Evolutionary conservation across 2,888 invertebrate genomes (phyloP).

Genomic region (Baronia brevicornis): DNA sequence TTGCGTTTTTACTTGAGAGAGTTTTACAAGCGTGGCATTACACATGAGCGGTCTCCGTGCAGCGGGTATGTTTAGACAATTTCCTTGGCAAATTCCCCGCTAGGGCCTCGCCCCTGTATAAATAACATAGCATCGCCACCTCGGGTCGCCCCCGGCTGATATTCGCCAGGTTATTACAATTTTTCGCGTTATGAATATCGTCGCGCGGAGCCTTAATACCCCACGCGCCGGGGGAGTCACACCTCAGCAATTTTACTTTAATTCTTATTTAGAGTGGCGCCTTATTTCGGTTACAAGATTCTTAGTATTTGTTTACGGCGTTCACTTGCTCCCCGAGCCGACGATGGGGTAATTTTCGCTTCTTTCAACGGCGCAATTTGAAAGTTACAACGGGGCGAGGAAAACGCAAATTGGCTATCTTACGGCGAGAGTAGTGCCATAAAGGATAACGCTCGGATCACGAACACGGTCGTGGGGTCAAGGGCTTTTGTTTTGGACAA

Average conservation of each 20-base stretch:
- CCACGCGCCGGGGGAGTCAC: conserved; percentile 57
- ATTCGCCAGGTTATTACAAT: conserved; percentile 72
- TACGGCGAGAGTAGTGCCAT: conserved; percentile 15
- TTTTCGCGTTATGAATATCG: conserved; percentile 76
- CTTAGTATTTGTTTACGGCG: conserved; percentile 72
- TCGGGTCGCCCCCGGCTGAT: conserved; percentile 50
- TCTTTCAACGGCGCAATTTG: conserved; percentile 51
- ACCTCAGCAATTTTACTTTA: conserved; percentile 73
- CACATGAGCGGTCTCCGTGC: conserved; percentile 21
- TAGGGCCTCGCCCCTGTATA: conserved; percentile 50
- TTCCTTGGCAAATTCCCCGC: conserved; percentile 56
- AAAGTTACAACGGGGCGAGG: conserved; percentile 33
- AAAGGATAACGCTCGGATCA: conserved; percentile 21
- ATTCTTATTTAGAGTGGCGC: conserved; percentile 73
- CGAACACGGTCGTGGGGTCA: conserved; percentile 51
- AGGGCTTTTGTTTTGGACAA: conserved; percentile 52
- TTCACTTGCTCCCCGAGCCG: conserved; percentile 49
- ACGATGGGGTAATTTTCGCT: conserved; percentile 59
- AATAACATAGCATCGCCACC: conserved; percentile 47
- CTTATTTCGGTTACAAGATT: conserved; percentile 73
- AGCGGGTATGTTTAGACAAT: conserved; percentile 66
- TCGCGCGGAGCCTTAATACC: conserved; percentile 49
- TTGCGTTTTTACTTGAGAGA: no score
- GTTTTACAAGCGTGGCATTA: conserved; percentile 16
- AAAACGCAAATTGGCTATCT: conserved; percentile 48